Base-by-base conservation (phyloP, 2,797 vertebrate genomes). In the Spheniscus humboldti region DNA sequence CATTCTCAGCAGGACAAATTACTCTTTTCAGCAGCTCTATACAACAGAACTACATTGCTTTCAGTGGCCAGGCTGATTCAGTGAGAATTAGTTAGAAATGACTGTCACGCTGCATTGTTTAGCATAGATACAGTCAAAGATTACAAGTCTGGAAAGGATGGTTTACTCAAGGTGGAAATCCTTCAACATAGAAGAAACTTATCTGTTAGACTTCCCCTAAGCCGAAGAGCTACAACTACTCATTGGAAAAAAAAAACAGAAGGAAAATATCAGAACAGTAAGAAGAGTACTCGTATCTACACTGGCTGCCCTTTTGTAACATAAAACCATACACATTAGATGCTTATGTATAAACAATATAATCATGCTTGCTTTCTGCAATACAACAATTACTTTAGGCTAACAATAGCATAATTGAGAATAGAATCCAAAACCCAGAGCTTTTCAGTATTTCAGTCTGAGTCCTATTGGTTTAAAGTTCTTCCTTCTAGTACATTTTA, bases 351-450 rank as follows among this genome's bases (percentile, higher is more conserved):
- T 15, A 69, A 80, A 86, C 13, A 90, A 28, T 37, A 52, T 31
- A 76, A 87, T 47, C 9, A 50, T 6, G 9, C 11, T 72, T 94
- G 84, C 7, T 47, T 89, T 63, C 76, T 67, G 56, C 28, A 77
- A 35, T 41, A 62, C 16, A 69, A 71, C n/a, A 67, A 18, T 57
- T 82, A 90, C 9, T 78, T 88, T 39, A 60, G 45, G 31, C 19
- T 79, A 82, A 79, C 23, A 79, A 66, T 5, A 82, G 12, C 15
- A 13, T 68, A 68, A 47, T 2, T 25, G 9, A 72, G 25, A 77
- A 83, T 0, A 53, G 23, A 86, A 64, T 30, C 2, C 2, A 57
- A 71, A 74, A 2, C 0, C 0, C 6, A 27, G 12, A 71, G 4
- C 9, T 43, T 80, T 77, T 56, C 6, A 5, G 4, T 52, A 66